These are phyloP conservation scores for Clanis bilineata DNA, from an alignment of 2,888 invertebrate genomes.

Conservation along the genomic window DNA sequence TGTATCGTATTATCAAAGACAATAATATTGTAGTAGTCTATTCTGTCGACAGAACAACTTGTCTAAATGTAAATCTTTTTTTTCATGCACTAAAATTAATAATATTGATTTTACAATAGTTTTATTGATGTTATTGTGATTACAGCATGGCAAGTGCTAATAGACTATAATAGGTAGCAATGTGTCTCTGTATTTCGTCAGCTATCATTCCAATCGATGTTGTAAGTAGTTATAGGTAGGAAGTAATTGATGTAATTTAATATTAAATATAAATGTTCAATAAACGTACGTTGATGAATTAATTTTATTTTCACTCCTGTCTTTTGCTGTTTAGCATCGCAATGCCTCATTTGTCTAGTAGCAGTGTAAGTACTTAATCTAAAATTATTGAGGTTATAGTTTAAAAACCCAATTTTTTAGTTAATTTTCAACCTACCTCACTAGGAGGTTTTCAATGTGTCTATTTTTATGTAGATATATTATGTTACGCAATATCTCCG, in stretches of 20 bases:
- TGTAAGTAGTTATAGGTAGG: constrained; percentile 17
- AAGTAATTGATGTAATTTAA: constrained; percentile 33
- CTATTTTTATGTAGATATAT: too few species aligned
- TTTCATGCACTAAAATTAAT: neutral
- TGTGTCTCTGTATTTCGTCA: neutral
- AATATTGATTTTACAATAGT: neutral
- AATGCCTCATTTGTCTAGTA: too few species aligned
- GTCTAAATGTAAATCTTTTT: neutral
- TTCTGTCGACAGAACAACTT: neutral
- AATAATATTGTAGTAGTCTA: constrained; percentile 9
- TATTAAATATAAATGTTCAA: constrained; percentile 35
- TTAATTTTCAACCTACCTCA: too few species aligned
- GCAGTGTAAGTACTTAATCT: too few species aligned
- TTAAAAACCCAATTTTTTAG: too few species aligned
- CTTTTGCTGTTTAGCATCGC: neutral
- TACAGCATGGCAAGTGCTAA: neutral
- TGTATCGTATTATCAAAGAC: neutral
- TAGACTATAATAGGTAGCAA: neutral
- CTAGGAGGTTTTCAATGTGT: too few species aligned
- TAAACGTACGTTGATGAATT: constrained; percentile 22
- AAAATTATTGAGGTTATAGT: too few species aligned
- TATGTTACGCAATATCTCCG: too few species aligned
- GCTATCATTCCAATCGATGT: constrained; percentile 3
- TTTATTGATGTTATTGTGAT: constrained; percentile 1
- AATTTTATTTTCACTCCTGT: neutral